These are phyloP conservation scores for Saccopteryx bilineata DNA, from an alignment of 2,113 vertebrate genomes.

Conservation along the genomic window DNA sequence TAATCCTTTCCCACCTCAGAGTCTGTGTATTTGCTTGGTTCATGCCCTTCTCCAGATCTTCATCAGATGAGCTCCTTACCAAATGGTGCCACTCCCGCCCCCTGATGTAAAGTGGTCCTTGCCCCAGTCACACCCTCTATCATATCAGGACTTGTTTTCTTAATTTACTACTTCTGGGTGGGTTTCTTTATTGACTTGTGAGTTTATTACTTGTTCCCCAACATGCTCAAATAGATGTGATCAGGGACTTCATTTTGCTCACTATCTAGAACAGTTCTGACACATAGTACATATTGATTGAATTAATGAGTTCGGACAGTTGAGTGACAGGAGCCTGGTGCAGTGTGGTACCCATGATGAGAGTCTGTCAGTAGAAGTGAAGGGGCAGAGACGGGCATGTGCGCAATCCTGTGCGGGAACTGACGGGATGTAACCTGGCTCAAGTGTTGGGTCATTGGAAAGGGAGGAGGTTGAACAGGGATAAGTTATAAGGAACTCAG, in stretches of 20 bases:
- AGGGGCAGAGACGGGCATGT: not conserved
- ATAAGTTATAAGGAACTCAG: not conserved
- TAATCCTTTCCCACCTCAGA: not conserved
- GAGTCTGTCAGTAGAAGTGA: not conserved
- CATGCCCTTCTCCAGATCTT: not conserved
- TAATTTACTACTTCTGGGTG: not conserved
- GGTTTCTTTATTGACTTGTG: not conserved
- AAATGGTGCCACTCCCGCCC: not conserved
- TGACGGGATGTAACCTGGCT: not conserved
- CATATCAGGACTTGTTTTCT: not conserved
- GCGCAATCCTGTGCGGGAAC: not conserved
- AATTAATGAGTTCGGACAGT: not conserved
- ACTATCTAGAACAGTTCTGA: not conserved
- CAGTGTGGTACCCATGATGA: not conserved
- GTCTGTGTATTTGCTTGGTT: slow-evolving; percentile 2
- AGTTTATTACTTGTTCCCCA: not conserved
- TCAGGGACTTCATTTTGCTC: not conserved
- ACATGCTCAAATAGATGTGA: not conserved
- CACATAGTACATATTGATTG: not conserved
- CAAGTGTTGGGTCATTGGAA: not conserved
- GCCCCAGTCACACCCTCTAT: not conserved
- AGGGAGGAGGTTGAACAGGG: not conserved
- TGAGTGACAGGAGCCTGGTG: not conserved
- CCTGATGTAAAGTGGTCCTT: not conserved
- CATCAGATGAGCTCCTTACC: not conserved